Conservation (phyloP, 2,797 vertebrate species). For the Pseudochirops corinnae region DNA sequence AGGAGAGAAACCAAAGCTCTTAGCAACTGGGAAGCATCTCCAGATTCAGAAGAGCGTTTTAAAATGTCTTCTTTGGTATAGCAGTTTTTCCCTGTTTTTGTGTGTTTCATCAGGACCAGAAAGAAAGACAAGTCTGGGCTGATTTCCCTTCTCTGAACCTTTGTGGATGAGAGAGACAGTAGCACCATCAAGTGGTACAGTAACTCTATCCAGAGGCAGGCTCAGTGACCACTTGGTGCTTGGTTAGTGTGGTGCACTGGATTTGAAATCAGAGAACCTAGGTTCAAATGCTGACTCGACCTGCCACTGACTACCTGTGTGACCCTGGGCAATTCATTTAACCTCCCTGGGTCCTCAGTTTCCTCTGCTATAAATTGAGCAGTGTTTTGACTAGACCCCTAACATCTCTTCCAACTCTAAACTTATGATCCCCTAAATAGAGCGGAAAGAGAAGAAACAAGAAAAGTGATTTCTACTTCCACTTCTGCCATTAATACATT, state of each 20-base stretch:
- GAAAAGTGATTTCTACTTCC: neutral
- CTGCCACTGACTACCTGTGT: neutral
- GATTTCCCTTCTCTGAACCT: neutral
- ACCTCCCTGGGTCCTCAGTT: neutral
- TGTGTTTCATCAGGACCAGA: neutral
- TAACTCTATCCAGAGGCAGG: constrained; percentile 24
- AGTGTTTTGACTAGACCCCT: neutral
- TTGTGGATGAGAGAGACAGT: constrained; percentile 53
- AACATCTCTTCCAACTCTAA: neutral
- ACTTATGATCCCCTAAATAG: neutral
- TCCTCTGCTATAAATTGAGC: neutral
- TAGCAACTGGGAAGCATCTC: neutral
- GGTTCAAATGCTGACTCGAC: neutral
- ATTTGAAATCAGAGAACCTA: neutral
- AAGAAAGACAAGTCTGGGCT: neutral
- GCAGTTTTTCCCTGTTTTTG: neutral
- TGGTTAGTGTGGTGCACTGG: neutral
- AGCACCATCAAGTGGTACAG: constrained; percentile 83
- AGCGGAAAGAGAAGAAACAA: neutral
- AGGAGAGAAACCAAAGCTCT: neutral
- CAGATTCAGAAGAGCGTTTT: neutral
- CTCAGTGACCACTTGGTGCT: neutral
- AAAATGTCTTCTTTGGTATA: neutral
- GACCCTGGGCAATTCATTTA: neutral
- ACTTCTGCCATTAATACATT: neutral